Percentiles rank a stretch among this genome's conserved stretches.
Conservation (phyloP, 2,113 vertebrate species). For the Corythornis vintsioides region DNA sequence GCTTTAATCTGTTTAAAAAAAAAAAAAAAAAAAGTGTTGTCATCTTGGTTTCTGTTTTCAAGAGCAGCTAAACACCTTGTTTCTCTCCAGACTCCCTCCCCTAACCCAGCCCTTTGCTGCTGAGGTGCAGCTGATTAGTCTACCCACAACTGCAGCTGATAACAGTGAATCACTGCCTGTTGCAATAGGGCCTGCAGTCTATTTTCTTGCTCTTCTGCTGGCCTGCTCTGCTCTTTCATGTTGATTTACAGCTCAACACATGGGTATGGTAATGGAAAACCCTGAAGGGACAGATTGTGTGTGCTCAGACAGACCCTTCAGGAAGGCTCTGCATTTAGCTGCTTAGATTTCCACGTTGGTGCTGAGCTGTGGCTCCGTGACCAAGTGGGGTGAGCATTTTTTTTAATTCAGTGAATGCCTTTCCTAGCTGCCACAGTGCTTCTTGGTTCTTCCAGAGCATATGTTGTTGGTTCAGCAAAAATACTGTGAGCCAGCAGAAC, state of each 20-base stretch:
- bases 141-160: accelerated
- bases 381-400: neutral
- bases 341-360: neutral
- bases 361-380: neutral
- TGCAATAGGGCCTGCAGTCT: neutral
- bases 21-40: too few species aligned
- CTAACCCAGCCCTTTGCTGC: accelerated
- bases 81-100: neutral
- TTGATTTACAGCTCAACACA: conserved; percentile 27
- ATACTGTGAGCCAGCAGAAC: neutral
- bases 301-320: neutral
- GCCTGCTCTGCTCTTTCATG: neutral
- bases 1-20: neutral
- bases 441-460: neutral
- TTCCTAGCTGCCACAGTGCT: neutral
- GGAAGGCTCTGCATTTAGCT: neutral
- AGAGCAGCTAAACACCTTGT: neutral
- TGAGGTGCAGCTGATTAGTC: neutral
- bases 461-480: conserved; percentile 46
- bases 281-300: neutral
- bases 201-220: neutral
- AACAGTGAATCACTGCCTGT: neutral
- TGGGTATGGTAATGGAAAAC: neutral
- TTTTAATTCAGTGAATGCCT: neutral
- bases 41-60: neutral